Percentiles rank a stretch among this genome's conserved stretches.
phyloP scores from a whole-genome alignment of 2,888 invertebrate species.

The Arctia plantaginis region DNA sequence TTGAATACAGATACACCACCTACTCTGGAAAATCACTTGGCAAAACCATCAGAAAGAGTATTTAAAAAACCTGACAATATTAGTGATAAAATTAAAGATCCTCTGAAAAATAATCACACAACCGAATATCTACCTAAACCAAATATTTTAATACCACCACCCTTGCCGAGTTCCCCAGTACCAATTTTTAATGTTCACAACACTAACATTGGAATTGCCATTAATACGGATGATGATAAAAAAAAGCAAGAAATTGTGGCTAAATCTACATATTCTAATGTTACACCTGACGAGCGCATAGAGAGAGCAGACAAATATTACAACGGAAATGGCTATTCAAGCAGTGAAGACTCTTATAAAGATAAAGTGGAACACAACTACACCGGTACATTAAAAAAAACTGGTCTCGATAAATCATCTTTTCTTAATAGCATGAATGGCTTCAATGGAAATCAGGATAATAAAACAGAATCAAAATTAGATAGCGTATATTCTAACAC shows the following conservation, averaged over 20 bases:
- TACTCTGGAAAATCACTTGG: conserved; percentile 70
- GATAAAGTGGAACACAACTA: conserved; percentile 68
- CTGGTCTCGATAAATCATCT: conserved; percentile 64
- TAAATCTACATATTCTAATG: conserved; percentile 59
- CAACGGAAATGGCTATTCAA: conserved; percentile 68
- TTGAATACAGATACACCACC: conserved; percentile 73
- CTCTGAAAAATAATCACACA: conserved; percentile 71
- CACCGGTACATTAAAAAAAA: conserved; percentile 66
- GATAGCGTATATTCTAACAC: conserved; percentile 73
- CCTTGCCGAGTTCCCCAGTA: conserved; percentile 76
- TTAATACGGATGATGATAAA: conserved; percentile 53
- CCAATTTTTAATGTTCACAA: conserved; percentile 72
- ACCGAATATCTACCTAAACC: conserved; percentile 54
- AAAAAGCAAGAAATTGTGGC: conserved; percentile 60
- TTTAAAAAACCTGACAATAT: conserved; percentile 70
- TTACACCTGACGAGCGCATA: conserved; percentile 49
- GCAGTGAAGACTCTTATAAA: conserved; percentile 68
- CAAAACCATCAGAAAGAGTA: conserved; percentile 68
- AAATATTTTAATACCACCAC: conserved; percentile 72
- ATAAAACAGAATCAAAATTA: conserved; percentile 63
- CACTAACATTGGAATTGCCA: conserved; percentile 59
- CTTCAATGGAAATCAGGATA: conserved; percentile 57
- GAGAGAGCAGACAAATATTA: conserved; percentile 60
- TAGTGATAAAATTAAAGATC: conserved; percentile 75
- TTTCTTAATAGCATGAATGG: conserved; percentile 67